Conservation (phyloP, 1,140 invertebrate species). For the Zaprionus ornatus region DNA sequence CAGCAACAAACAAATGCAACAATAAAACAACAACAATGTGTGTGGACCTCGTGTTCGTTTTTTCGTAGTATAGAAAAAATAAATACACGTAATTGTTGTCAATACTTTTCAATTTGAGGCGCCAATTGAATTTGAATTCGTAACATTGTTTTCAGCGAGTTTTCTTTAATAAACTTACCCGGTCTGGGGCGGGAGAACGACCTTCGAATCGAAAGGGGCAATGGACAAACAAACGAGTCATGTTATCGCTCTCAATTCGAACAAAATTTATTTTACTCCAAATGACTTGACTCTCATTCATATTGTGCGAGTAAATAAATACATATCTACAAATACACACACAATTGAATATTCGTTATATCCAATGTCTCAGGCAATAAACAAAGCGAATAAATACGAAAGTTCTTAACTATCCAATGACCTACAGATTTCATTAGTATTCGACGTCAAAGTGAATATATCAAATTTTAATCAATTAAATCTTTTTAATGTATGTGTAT, state of each 20-base stretch:
- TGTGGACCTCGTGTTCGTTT: slow-evolving; percentile 47
- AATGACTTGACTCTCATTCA: slow-evolving; percentile 7
- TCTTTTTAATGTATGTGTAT: background rate
- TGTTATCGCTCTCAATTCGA: slow-evolving; percentile 32
- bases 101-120: slow-evolving; percentile 59
- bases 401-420: slow-evolving; percentile 8
- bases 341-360: background rate
- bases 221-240: slow-evolving; percentile 35
- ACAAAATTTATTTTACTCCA: slow-evolving; percentile 17
- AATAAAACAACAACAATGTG: slow-evolving; percentile 18
- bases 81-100: slow-evolving; percentile 51
- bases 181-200: slow-evolving; percentile 43
- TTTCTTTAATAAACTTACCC: slow-evolving; percentile 48
- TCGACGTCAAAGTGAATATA: background rate
- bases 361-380: slow-evolving; percentile 17
- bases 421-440: slow-evolving; percentile 12
- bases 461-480: slow-evolving; percentile 5
- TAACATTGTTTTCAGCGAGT: slow-evolving; percentile 35
- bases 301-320: slow-evolving; percentile 6
- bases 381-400: slow-evolving; percentile 7
- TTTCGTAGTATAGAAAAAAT: slow-evolving; percentile 14
- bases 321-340: background rate
- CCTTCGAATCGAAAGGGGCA: slow-evolving; percentile 49
- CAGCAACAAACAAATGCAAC: background rate
- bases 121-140: slow-evolving; percentile 57